Evolutionary conservation across 2,888 invertebrate species (phyloP).

Genomic region (Ametastegia equiseti): DNA sequence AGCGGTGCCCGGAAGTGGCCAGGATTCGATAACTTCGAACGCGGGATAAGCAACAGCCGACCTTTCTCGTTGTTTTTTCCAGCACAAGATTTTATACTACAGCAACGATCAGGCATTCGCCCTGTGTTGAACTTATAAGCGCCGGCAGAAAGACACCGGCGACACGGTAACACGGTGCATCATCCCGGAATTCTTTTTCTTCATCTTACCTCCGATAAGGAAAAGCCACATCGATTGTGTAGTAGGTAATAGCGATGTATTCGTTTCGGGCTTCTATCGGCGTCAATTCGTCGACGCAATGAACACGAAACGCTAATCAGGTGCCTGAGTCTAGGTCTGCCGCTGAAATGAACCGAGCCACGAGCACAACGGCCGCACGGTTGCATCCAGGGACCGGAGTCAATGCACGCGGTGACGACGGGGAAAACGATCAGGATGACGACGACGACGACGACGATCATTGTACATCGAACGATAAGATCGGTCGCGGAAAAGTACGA

Average conservation of each 20-base stretch:
- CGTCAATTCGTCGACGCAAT: background rate
- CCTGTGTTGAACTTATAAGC: no score
- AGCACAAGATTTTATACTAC: background rate
- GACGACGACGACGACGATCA: constrained; percentile 23
- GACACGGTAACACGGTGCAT: no score
- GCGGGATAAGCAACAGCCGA: background rate
- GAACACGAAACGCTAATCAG: background rate
- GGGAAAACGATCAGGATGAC: constrained; percentile 27
- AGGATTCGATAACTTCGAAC: background rate
- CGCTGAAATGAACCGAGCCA: constrained; percentile 29
- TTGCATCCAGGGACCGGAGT: constrained; percentile 22
- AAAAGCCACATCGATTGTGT: no score
- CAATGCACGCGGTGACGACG: constrained; percentile 2
- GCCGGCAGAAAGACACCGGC: background rate
- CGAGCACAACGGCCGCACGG: background rate
- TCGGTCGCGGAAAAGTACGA: constrained; percentile 44
- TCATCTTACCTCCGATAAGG: no score
- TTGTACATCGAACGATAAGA: background rate
- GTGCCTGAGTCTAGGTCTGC: background rate
- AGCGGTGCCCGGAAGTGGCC: background rate
- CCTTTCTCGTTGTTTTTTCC: background rate
- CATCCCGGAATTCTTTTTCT: no score
- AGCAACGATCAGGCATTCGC: no score
- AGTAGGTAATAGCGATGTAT: no score
- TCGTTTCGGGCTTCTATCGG: background rate